Base-by-base conservation (phyloP, 37 sponge, comb jelly and placozoan genomes). In the Amphimedon queenslandica region DNA sequence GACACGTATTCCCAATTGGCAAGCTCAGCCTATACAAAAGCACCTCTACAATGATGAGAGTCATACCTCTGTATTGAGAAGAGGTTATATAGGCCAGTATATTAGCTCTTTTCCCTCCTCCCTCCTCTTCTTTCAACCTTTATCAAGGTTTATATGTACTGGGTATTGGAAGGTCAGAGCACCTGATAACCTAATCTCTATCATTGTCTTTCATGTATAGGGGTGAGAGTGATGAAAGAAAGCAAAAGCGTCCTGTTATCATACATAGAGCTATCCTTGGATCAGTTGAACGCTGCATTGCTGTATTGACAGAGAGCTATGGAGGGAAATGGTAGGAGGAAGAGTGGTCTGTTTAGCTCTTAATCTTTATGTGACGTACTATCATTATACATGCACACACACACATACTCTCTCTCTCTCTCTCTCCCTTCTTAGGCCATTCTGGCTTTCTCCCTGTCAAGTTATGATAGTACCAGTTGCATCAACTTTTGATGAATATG, bases 391-490 rank as follows among this genome's bases (percentile, higher is more conserved):
- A 21, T 35, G 21, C 18, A 67, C 8, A 6, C 8, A 34, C 23
- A 28, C 18, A 33, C 8, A 35, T 67, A 6, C 23, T 40, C 24
- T 57, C 32, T 73, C 71, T 70, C 55, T 42, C 71, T 42, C 55
- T 42, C 71, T 70, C 71, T 41, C 71, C 43, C 71, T 42, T 30
- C 6, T 38, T 57, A 92, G 93, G 93, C 99, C 99, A 35, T 97
- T 97, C 72, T 97, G 99, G 99, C 77, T 97, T 68, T 97, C 99
- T 18, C 99, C 99, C 16, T 73, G 90, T 34, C 99, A 97, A 67
- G 90, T 74, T 24, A 86, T 83, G 79, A 85, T 97, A 0, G 79
- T 97, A 4, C 99, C 99, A 13, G 94, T 97, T 31, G 78, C 85
- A 6, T 73, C 95, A 56, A 87, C 82, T 70, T 91, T 87, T 75